These are phyloP conservation scores for Semaprochilodus insignis DNA, from an alignment of 2,797 vertebrate species.

Conservation along the genomic window DNA sequence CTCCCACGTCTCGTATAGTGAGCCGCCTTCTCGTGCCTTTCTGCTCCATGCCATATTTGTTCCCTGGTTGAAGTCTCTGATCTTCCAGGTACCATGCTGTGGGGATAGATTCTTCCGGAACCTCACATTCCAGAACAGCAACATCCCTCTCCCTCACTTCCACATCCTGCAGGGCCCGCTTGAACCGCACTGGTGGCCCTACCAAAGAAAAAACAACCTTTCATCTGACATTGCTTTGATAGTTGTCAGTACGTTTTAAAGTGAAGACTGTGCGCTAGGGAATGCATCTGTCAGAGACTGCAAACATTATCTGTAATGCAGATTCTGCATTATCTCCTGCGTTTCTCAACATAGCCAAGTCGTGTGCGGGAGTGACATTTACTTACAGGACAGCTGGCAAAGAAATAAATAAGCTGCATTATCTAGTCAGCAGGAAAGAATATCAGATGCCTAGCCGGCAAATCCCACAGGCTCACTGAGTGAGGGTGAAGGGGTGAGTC, in stretches of 20 bases:
- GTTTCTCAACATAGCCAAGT: neutral
- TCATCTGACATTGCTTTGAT: neutral
- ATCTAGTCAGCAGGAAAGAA: slow-evolving; percentile 16
- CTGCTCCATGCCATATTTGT: slow-evolving; percentile 92
- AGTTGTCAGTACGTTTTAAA: neutral
- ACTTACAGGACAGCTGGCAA: neutral
- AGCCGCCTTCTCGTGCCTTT: slow-evolving; percentile 84
- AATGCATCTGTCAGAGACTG: neutral
- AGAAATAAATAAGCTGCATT: neutral
- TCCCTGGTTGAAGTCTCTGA: slow-evolving; percentile 86
- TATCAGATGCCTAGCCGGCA: neutral
- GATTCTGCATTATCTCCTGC: neutral
- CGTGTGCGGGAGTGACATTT: neutral
- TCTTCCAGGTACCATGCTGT: slow-evolving; percentile 94
- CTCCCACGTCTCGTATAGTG: slow-evolving; percentile 87
- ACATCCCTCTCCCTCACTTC: slow-evolving; percentile 87
- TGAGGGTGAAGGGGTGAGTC: neutral
- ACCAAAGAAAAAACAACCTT: neutral
- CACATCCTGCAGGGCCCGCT: slow-evolving; percentile 82
- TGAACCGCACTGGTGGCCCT: slow-evolving; percentile 89
- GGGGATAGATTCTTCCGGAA: slow-evolving; percentile 86
- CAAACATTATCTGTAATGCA: neutral
- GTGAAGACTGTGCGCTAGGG: neutral
- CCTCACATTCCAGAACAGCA: slow-evolving; percentile 91
- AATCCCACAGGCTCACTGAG: slow-evolving; percentile 24